These are phyloP conservation scores for Willowsia nigromaculata DNA, from an alignment of 2,888 invertebrate genomes.

Conservation along the genomic window DNA sequence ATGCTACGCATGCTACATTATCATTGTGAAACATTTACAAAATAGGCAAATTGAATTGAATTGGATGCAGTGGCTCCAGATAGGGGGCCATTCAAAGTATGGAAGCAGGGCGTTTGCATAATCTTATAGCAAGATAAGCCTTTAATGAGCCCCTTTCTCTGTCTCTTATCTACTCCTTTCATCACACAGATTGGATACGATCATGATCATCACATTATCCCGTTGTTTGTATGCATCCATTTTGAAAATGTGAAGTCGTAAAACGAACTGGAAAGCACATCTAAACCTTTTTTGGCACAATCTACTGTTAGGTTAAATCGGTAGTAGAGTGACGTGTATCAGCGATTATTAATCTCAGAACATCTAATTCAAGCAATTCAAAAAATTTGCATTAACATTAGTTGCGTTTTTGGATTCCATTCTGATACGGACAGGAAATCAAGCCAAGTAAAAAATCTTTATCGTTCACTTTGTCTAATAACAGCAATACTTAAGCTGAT, in stretches of 20 bases:
- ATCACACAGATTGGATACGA: conserved; percentile 38
- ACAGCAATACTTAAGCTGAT: conserved; percentile 35
- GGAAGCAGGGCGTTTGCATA: conserved; percentile 74
- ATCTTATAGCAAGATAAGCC: conserved; percentile 67
- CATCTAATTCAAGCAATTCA: conserved; percentile 18
- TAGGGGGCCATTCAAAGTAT: conserved; percentile 47
- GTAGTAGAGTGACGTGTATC: neutral
- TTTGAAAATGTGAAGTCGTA: conserved; percentile 36
- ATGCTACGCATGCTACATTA: neutral
- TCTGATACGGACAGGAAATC: neutral
- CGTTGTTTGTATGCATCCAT: conserved; percentile 41
- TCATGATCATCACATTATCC: conserved; percentile 24
- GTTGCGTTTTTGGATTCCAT: neutral
- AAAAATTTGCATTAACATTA: conserved; percentile 9
- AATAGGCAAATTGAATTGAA: conserved; percentile 69
- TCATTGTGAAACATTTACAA: conserved; percentile 17
- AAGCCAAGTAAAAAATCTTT: neutral
- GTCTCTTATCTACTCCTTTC: conserved; percentile 54
- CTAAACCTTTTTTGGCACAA: no score
- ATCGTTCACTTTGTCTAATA: conserved; percentile 5
- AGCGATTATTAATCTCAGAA: conserved; percentile 23
- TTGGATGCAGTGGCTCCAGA: conserved; percentile 53
- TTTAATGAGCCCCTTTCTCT: conserved; percentile 66
- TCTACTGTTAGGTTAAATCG: neutral
- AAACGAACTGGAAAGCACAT: no score